Conservation (phyloP, 2,888 invertebrate species). For the Phoronis australis region DNA sequence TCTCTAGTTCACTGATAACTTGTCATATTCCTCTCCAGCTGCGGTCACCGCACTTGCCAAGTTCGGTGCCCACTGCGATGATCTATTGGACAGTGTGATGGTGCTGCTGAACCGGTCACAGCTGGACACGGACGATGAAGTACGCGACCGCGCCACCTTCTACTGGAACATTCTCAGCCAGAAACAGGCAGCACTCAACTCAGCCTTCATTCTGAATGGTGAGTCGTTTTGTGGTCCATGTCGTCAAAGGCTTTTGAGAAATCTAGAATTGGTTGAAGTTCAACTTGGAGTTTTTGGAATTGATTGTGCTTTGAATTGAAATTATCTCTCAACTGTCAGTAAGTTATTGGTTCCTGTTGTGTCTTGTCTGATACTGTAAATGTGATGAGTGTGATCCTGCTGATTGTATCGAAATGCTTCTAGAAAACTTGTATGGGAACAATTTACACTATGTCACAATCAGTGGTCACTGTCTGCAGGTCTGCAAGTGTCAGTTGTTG, state of each 20-base stretch:
- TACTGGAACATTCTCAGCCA: constrained; percentile 75
- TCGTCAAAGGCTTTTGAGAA: too few species aligned
- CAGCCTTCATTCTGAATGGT: constrained; percentile 52
- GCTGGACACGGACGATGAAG: constrained; percentile 97
- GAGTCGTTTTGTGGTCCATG: constrained; percentile 31
- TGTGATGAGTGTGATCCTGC: constrained; percentile 71
- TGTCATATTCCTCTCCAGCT: too few species aligned
- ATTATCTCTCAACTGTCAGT: too few species aligned
- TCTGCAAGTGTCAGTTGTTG: constrained; percentile 69
- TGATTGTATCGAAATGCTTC: constrained; percentile 72
- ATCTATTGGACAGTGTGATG: constrained; percentile 77
- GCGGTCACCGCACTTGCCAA: constrained; percentile 97
- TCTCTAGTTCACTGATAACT: too few species aligned
- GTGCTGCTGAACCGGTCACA: constrained; percentile 59
- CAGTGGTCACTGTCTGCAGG: constrained; percentile 33
- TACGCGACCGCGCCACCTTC: constrained; percentile 94
- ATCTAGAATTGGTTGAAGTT: too few species aligned
- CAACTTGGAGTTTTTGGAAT: too few species aligned
- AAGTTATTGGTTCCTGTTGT: too few species aligned
- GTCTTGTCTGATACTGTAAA: too few species aligned
- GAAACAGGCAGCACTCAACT: constrained; percentile 48
- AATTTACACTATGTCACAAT: too few species aligned
- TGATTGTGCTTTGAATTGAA: too few species aligned
- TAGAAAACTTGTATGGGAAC: too few species aligned
- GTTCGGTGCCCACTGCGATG: constrained; percentile 93